Evolutionary conservation across 2,888 invertebrate species (phyloP).

Genomic region (Antheraea assamensis): DNA sequence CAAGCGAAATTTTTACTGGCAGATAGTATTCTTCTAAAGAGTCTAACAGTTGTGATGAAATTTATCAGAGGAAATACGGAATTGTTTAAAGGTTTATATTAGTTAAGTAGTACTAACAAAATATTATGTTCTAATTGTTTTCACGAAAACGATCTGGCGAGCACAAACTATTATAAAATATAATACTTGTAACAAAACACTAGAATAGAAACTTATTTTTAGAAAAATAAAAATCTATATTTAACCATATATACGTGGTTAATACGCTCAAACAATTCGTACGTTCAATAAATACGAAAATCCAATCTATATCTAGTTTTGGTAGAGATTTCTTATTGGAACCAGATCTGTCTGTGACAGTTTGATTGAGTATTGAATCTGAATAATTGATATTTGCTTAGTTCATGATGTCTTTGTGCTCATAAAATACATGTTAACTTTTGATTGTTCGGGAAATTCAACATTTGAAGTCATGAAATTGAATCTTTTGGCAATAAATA

Average conservation of each 20-base stretch:
- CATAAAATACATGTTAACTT: background rate
- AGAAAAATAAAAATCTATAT: too few species aligned
- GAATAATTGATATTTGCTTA: constrained; percentile 16
- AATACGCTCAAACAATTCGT: background rate
- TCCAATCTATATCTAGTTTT: constrained; percentile 3
- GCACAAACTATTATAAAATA: too few species aligned
- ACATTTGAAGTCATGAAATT: background rate
- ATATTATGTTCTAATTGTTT: too few species aligned
- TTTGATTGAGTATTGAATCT: constrained; percentile 6
- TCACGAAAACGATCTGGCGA: too few species aligned
- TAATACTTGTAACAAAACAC: too few species aligned
- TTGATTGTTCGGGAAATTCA: background rate
- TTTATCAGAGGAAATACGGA: too few species aligned
- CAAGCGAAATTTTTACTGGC: too few species aligned
- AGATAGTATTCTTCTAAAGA: too few species aligned
- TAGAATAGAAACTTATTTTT: too few species aligned
- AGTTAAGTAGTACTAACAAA: too few species aligned
- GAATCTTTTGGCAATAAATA: background rate
- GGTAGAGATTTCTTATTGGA: background rate
- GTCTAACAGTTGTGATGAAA: too few species aligned
- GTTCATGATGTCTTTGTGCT: constrained; percentile 6
- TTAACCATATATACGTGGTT: background rate
- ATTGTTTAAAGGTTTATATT: too few species aligned
- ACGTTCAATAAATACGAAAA: constrained; percentile 3
- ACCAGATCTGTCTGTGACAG: constrained; percentile 10